Base-by-base conservation (phyloP, 2,113 vertebrate genomes). In the Eretmochelys imbricata region DNA sequence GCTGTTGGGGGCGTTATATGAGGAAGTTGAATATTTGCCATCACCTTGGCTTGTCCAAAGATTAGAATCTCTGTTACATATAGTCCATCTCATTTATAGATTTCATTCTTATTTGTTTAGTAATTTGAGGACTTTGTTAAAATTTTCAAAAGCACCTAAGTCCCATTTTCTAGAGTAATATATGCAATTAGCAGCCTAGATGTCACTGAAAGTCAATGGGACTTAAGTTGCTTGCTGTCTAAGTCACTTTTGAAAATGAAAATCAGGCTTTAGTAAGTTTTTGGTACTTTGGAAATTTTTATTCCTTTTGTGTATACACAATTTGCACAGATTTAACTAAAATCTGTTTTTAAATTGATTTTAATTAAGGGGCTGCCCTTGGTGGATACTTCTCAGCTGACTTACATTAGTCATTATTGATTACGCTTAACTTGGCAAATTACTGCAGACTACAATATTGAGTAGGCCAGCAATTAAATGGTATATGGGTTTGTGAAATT, bases 191-290 rank as follows among this genome's bases (percentile, higher is more conserved):
- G 42, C 12, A 46, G 46, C 12, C 82, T 72, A 78, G 55, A 75
- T 2, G 3, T 1, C 27, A 57, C 84, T 80, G 86, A 57, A 89
- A 48, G 19, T 31, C 0, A 0, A 5, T 4, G 82, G 46, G n/a
- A 85, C 50, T 65, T 1, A 1, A 83, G 62, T 5, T 82, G 69
- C 1, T 0, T 72, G 22, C 8, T 76, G 75, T 20, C 31, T 87
- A 11, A 59, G 53, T 46, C 0, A 0, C 53, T 6, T 69, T 54
- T 62, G 25, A 75, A 42, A 81, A 84, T 42, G 69, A 57, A 69
- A 42, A 51, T 10, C 27, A 82, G 53, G 19, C 31, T 49, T 92
- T 62, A 78, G 62, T 75, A 20, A n/a, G 1, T 27, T 42, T 27
- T 81, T 78, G 76, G 14, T 51, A 22, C 49, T 53, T 75, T 50